Base-by-base conservation (phyloP, 1,140 invertebrate species). In the Drosophila cardini region DNA sequence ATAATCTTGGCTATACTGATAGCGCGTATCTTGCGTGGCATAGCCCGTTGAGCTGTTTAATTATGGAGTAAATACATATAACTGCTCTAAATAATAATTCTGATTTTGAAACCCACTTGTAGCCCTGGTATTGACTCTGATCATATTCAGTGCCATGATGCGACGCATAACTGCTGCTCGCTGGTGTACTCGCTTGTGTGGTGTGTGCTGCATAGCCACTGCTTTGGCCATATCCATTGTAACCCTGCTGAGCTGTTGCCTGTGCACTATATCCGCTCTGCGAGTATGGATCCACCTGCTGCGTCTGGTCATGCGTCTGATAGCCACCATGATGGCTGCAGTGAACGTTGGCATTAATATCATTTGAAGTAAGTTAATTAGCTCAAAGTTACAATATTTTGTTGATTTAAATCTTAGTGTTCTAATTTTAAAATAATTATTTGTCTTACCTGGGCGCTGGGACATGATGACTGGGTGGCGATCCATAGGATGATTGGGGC, bases 1-100 rank as follows among this genome's bases (percentile, higher is more conserved):
- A 56, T 92, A 92, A 61, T 92, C 91, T 48, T 92, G 91, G 13
- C 90, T 73, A 50, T 92, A 92, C 58, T 83, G 90, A 76, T 92
- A 92, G 7, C 91, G 80, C 10, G 91, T 90, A 62, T 92, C 91
- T 60, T 78, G 89, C 53, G 90, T 91, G 9, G 85, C 56, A 18
- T 92, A 92, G 3, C 81, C 80, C 16, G 90, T 74, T 6, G 91
- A 85, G 40, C 91, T 92, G 67, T 64, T 50, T 4, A 50, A 58
- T 65, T 2, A 36, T 21, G 50, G 36, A 60, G 1, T 45, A 15
- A 65, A 63, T 50, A 30, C 8, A 38, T 55, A 13, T 21, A 36
- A n/a, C n/a, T n/a, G n/a, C n/a, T n/a, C n/a, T n/a, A n/a, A n/a
- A n/a, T n/a, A n/a, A n/a, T n/a, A n/a, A n/a, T n/a, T n/a, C n/a